Evolutionary conservation across 2,888 invertebrate species (phyloP).

Genomic region (Hydraecia micacea): DNA sequence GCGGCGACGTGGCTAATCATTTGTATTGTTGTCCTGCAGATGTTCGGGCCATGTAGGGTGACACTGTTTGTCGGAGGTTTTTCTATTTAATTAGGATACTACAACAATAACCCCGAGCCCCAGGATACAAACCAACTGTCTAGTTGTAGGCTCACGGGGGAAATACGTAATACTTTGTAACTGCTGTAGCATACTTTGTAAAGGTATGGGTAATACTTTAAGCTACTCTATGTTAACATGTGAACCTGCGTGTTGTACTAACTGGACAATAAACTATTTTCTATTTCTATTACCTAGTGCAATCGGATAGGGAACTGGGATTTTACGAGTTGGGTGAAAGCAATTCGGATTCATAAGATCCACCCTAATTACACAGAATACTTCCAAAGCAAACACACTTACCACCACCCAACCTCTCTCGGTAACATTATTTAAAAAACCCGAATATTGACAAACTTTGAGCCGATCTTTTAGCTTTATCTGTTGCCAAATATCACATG

Average conservation of each 20-base stretch:
- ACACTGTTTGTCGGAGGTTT: constrained; percentile 47
- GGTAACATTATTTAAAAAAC: neutral
- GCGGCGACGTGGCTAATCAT: constrained; percentile 84
- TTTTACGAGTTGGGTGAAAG: neutral
- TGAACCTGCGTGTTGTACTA: neutral
- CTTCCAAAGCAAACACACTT: neutral
- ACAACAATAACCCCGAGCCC: neutral
- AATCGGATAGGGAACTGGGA: neutral
- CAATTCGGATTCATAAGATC: no score
- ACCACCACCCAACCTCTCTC: neutral
- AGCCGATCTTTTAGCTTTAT: neutral
- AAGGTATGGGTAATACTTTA: neutral
- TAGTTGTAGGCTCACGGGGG: neutral
- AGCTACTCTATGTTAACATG: neutral
- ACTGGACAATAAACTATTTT: neutral
- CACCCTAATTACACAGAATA: neutral
- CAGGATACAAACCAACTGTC: neutral
- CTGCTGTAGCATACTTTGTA: neutral
- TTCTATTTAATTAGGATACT: neutral
- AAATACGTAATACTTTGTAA: neutral
- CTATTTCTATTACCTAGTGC: neutral
- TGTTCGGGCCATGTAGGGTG: constrained; percentile 73
- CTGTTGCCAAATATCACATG: constrained; percentile 26
- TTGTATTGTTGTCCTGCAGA: constrained; percentile 83
- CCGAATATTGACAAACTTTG: neutral